Evolutionary conservation across 2,888 invertebrate genomes (phyloP), one percentile per base, ranked within the genome.

Genomic region (Aphidius colemani): DNA sequence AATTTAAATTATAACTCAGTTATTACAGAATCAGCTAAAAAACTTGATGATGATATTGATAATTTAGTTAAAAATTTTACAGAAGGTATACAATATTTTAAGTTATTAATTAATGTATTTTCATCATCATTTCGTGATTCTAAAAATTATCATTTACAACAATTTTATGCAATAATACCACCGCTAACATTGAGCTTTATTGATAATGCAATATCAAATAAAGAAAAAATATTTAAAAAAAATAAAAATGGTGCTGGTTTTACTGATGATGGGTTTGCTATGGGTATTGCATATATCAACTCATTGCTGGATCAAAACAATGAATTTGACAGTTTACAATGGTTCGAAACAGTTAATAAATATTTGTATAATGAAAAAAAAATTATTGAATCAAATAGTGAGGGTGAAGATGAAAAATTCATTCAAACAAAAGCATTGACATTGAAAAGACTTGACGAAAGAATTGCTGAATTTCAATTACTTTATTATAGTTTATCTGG

Each of bases 201-300:
- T 30, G 97, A 99, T 76, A 91, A 98, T 80, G 92, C 95, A 73
- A 89, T 98, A 67, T 88, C 91, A 53, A 92, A 93, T 68, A 97
- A 97, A 79, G 96, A 98, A 75, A 93, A 94, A 82, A 89, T 98
- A 83, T 91, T 89, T 67, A 96, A 96, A 79, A 95, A 95, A 79
- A 93, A 93, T 78, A 93, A 92, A 84, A 85, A 86, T 10, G 94
- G 93, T 10, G 93, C 95, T 57, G 90, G 95, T 1, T 96, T 99
- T 79, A 96, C 97, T 9, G 98, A 99, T 82, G 99, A 99, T 83
- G 99, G 99, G 10, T 98, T 99, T 84, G 93, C 96, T 6, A 94
- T 99, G 88, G 99, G 98, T 78, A 84, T 93, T 45, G 96, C 98
- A 0, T 99, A 96, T 77, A 92, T 98, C 71, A 86, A 98, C 66